Evolutionary conservation across 2,888 invertebrate species (phyloP).

Genomic region (Cryptocephalus moraei): DNA sequence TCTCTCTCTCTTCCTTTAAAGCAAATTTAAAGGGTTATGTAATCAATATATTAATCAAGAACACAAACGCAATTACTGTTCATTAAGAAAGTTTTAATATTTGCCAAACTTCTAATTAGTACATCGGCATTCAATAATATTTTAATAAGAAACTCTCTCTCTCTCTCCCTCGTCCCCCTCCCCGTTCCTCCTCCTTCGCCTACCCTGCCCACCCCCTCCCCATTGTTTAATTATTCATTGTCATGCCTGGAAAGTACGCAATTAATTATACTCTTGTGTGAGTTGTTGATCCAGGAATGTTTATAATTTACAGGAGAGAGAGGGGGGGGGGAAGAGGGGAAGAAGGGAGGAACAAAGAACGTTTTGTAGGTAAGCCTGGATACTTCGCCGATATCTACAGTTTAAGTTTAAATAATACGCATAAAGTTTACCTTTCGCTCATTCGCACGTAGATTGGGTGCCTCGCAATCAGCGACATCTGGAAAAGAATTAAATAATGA

Average conservation of each 20-base stretch:
- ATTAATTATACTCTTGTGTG: neutral
- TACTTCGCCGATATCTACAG: too few species aligned
- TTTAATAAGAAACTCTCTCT: neutral
- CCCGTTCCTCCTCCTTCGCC: neutral
- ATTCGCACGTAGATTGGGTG: too few species aligned
- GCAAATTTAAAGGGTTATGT: constrained; percentile 33
- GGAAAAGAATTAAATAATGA: too few species aligned
- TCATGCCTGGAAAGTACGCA: neutral
- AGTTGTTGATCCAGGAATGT: too few species aligned
- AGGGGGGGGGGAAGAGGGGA: too few species aligned
- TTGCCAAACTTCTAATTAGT: constrained; percentile 38
- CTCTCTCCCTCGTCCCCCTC: neutral
- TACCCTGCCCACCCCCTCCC: neutral
- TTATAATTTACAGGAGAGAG: too few species aligned
- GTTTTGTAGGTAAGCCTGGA: too few species aligned
- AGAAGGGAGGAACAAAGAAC: too few species aligned
- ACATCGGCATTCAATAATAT: constrained; percentile 16
- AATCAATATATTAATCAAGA: constrained; percentile 39
- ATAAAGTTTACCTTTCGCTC: too few species aligned
- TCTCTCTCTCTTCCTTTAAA: constrained; percentile 3
- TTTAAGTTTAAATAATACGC: too few species aligned
- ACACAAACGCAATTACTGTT: constrained; percentile 38
- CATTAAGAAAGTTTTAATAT: constrained; percentile 38
- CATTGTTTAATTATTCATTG: neutral
- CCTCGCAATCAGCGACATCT: too few species aligned